A percentile compares a stretch with the other conserved stretches of the same genome.
Evolutionary conservation across 2,797 vertebrate genomes (phyloP).

Genomic region (Pseudochromis fuscus): DNA sequence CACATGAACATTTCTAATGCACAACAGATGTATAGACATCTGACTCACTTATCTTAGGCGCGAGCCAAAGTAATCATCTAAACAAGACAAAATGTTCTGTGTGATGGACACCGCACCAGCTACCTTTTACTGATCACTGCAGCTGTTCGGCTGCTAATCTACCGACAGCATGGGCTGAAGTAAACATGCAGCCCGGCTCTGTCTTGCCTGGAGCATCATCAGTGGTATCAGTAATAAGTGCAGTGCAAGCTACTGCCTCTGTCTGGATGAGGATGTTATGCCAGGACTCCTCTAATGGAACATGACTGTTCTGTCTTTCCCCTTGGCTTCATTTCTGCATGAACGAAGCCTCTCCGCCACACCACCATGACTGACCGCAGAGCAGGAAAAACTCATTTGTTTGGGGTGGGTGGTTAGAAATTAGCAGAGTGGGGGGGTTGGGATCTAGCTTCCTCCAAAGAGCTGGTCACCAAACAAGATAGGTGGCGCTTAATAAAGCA

Average conservation of each 20-base stretch:
- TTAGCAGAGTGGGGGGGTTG: slow-evolving; percentile 16
- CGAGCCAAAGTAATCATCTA: slow-evolving; percentile 57
- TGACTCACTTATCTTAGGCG: slow-evolving; percentile 50
- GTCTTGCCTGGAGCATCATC: slow-evolving; percentile 51
- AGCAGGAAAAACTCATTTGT: slow-evolving; percentile 57
- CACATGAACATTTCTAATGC: slow-evolving; percentile 47
- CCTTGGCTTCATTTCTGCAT: slow-evolving; percentile 63
- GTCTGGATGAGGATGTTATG: slow-evolving; percentile 56
- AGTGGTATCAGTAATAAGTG: slow-evolving; percentile 48
- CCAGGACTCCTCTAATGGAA: slow-evolving; percentile 66
- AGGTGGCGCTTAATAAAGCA: slow-evolving; percentile 50
- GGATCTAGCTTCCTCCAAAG: slow-evolving; percentile 26
- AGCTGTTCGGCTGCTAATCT: slow-evolving; percentile 58
- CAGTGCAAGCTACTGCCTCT: slow-evolving; percentile 37
- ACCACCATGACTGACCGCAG: slow-evolving; percentile 49
- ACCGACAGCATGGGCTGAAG: slow-evolving; percentile 33
- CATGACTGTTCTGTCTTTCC: slow-evolving; percentile 65
- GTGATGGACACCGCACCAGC: slow-evolving; percentile 20
- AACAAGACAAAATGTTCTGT: slow-evolving; percentile 57
- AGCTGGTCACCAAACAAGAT: slow-evolving; percentile 40
- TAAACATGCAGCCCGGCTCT: slow-evolving; percentile 38
- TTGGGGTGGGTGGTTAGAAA: slow-evolving; percentile 26
- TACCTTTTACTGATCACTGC: slow-evolving; percentile 41
- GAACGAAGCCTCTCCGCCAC: slow-evolving; percentile 53
- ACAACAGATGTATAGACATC: slow-evolving; percentile 64